Evolutionary conservation across 2,797 vertebrate genomes (phyloP).

Genomic region (Sylvia borin): DNA sequence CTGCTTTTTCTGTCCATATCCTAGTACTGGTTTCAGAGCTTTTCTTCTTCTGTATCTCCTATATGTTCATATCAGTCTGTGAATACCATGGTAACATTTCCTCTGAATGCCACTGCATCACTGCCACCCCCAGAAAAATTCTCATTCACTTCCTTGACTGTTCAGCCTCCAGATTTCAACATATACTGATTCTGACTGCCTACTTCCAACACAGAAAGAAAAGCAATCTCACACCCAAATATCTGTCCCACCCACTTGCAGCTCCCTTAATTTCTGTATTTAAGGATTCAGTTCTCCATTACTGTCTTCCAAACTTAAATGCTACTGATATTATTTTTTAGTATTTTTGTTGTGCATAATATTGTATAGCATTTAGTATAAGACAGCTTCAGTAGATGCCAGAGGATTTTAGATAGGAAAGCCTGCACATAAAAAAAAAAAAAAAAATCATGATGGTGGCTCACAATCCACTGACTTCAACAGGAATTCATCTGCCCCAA

Average conservation of each 20-base stretch:
- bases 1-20: not conserved
- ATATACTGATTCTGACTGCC: slow-evolving; percentile 2
- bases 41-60: not conserved
- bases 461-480: not conserved
- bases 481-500: not conserved
- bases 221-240: slow-evolving; percentile 19
- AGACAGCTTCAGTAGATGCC: not conserved
- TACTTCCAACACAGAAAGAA: not conserved
- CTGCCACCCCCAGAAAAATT: slow-evolving; percentile 45
- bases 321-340: not conserved
- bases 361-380: not conserved
- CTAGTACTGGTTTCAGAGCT: not conserved
- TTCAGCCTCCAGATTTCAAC: slow-evolving; percentile 40
- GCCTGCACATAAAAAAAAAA: not conserved
- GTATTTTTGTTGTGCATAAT: not conserved
- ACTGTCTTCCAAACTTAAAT: not conserved
- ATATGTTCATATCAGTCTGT: slow-evolving; percentile 5
- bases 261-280: slow-evolving; percentile 1
- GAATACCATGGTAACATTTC: slow-evolving; percentile 48
- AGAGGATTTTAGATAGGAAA: not conserved
- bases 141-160: slow-evolving; percentile 53
- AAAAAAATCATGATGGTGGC: not conserved
- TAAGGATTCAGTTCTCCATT: not conserved
- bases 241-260: not conserved
- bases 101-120: slow-evolving; percentile 29